A percentile compares a stretch with the other conserved stretches of the same genome.
These are phyloP conservation scores for Callyntrura sp. DNA, from an alignment of 2,888 invertebrate genomes.

Conservation along the genomic window DNA sequence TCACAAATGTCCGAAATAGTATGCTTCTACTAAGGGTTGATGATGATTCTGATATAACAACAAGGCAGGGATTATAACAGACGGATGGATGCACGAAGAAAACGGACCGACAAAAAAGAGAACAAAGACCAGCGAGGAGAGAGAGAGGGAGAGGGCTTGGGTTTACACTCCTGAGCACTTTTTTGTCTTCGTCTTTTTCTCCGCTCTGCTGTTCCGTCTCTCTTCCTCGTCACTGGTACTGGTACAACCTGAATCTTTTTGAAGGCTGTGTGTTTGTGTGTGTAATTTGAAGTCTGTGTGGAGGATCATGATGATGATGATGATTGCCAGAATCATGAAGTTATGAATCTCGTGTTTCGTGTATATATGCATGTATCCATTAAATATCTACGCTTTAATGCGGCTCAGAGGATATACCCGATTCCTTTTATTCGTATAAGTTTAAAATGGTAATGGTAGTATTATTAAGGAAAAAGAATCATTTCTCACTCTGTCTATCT, in stretches of 20 bases:
- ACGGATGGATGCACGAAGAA: conserved; percentile 44
- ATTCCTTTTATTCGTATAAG: background rate
- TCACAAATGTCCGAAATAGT: no score
- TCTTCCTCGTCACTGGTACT: background rate
- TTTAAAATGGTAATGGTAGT: conserved; percentile 14
- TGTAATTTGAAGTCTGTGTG: background rate
- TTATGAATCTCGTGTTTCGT: conserved; percentile 41
- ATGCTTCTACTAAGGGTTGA: background rate
- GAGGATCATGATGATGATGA: conserved; percentile 4
- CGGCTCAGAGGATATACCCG: background rate
- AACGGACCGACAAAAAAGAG: conserved; percentile 61
- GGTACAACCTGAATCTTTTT: conserved; percentile 48
- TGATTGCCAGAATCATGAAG: background rate
- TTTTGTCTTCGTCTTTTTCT: conserved; percentile 20
- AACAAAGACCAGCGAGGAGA: conserved; percentile 40
- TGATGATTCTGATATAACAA: conserved; percentile 39
- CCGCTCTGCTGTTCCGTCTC: background rate
- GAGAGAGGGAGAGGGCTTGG: background rate
- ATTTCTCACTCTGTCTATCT: background rate
- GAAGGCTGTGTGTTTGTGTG: background rate
- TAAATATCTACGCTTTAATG: background rate
- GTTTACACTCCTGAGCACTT: conserved; percentile 20
- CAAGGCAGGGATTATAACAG: conserved; percentile 18
- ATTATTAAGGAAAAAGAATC: no score
- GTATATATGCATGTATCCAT: conserved; percentile 1